Conservation (phyloP, 1,140 invertebrate genomes). For the Anoplophora glabripennis region DNA sequence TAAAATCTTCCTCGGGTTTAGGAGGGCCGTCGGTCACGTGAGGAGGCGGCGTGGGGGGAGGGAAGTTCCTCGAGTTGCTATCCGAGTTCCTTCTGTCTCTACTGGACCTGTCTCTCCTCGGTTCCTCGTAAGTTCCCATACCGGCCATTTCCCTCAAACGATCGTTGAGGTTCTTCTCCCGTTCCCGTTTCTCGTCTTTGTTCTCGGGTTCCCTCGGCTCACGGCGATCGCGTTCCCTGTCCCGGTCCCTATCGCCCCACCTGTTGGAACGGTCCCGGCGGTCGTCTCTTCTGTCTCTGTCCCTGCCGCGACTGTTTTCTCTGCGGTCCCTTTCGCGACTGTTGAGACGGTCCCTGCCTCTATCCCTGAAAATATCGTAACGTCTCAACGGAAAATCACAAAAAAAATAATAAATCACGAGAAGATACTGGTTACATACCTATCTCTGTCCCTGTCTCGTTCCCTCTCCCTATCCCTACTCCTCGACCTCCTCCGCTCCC, state of each 20-base stretch:
- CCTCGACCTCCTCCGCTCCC: conserved; percentile 28
- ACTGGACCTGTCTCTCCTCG: not conserved
- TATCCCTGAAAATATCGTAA: conserved; percentile 2
- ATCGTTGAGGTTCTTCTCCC: conserved; percentile 44
- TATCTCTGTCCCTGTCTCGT: conserved; percentile 28
- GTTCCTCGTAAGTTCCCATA: conserved; percentile 9
- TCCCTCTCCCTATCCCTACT: conserved; percentile 32
- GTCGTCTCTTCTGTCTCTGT: conserved; percentile 38
- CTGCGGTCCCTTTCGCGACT: conserved; percentile 36
- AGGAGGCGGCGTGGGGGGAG: not conserved
- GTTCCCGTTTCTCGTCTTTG: conserved; percentile 27
- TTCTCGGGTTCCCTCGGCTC: conserved; percentile 2
- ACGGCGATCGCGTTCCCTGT: conserved; percentile 30
- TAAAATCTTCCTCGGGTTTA: conserved; percentile 12
- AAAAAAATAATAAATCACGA: not conserved
- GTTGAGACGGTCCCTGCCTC: conserved; percentile 34
- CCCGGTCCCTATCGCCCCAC: conserved; percentile 22
- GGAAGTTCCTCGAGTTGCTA: not conserved
- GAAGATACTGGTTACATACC: not conserved
- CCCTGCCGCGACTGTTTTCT: conserved; percentile 32
- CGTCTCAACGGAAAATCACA: not conserved
- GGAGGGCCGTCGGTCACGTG: not conserved
- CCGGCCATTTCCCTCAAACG: conserved; percentile 45
- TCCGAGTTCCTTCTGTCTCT: not conserved
- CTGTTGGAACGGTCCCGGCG: conserved; percentile 18